Conservation (phyloP, 2,888 invertebrate genomes). For the Tuberolachnus salignus region DNA sequence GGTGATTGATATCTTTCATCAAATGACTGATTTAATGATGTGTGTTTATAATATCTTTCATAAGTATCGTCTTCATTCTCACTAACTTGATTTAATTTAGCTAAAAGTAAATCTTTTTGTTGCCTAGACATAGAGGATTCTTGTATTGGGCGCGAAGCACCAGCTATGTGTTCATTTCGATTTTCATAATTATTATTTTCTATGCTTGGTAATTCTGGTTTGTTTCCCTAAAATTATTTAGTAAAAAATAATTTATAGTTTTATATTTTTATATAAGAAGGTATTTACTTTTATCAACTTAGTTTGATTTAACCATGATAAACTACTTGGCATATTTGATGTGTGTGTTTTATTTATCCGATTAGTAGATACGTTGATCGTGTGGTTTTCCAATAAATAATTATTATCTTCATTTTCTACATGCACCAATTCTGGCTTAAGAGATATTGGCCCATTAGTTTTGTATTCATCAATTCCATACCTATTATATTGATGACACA, state of each 20-base stretch:
- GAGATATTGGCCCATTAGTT: slow-evolving; percentile 31
- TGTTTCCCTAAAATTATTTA: slow-evolving; percentile 9
- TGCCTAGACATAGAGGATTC: slow-evolving; percentile 20
- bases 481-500: slow-evolving; percentile 12
- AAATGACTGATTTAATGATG: not conserved
- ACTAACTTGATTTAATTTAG: slow-evolving; percentile 35
- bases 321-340: not conserved
- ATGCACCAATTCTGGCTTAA: not conserved
- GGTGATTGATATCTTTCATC: not conserved
- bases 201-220: not conserved
- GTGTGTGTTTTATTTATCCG: not conserved
- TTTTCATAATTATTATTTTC: slow-evolving; percentile 8
- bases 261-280: not conserved
- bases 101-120: slow-evolving; percentile 44
- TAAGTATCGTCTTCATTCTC: slow-evolving; percentile 15
- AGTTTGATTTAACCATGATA: not conserved
- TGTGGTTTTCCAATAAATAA: not conserved
- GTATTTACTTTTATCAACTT: slow-evolving; percentile 19
- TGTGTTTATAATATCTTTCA: slow-evolving; percentile 15
- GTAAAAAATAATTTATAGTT: slow-evolving; percentile 2
- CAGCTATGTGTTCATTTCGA: not conserved
- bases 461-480: slow-evolving; percentile 9
- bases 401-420: not conserved
- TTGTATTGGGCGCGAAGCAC: not conserved
- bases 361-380: not conserved